phyloP scores from a whole-genome alignment of 2,888 invertebrate genomes.

The Ligdia adustata region DNA sequence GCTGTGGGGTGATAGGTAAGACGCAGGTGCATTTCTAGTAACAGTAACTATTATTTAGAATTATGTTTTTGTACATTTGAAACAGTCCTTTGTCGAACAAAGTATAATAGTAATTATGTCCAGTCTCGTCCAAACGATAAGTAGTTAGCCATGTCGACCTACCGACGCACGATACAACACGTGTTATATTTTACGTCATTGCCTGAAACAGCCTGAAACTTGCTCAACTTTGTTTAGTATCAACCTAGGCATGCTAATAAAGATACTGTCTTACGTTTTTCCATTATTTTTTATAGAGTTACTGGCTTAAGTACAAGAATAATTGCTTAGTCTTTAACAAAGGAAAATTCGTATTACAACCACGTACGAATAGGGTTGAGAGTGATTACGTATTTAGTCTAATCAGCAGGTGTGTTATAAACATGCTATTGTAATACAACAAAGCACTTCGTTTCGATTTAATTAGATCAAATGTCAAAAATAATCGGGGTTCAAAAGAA shows the following conservation, averaged over 20 bases:
- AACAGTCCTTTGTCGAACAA: too few relatives aligned
- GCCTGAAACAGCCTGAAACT: constrained; percentile 10
- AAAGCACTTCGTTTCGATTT: too few relatives aligned
- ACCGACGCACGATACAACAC: constrained; percentile 6
- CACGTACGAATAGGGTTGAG: neutral
- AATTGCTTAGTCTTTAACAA: constrained; percentile 4
- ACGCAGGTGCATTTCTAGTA: too few relatives aligned
- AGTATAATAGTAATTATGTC: too few relatives aligned
- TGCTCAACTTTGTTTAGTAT: constrained; percentile 11
- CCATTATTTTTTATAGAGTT: constrained; percentile 20
- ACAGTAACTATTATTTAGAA: too few relatives aligned
- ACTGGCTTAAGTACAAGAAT: constrained; percentile 6
- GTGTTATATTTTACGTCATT: constrained; percentile 14
- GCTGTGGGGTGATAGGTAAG: too few relatives aligned
- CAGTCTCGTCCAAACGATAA: neutral
- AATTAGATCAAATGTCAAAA: too few relatives aligned
- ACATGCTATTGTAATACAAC: too few relatives aligned
- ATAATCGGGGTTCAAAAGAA: too few relatives aligned
- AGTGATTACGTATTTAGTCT: neutral
- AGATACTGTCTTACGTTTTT: constrained; percentile 16
- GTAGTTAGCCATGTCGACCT: neutral
- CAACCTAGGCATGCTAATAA: constrained; percentile 22
- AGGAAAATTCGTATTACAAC: constrained; percentile 7
- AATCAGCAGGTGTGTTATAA: neutral
- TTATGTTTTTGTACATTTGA: too few relatives aligned